Conservation (phyloP, 2,888 invertebrate species). For the Chymomyza caudatula region DNA sequence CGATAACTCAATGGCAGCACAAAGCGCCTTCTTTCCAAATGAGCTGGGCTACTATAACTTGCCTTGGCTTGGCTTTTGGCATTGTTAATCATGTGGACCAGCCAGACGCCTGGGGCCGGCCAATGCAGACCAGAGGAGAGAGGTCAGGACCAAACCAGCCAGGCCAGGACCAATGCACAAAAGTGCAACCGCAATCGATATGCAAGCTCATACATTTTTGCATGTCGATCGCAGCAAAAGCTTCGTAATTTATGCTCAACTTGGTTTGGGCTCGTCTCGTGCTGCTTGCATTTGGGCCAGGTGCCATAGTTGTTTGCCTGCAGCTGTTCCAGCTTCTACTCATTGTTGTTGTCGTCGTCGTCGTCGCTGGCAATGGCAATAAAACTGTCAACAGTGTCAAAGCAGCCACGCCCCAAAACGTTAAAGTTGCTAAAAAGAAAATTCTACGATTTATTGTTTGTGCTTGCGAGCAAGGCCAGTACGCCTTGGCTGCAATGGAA, state of each 20-base stretch:
- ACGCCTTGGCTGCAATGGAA: slow-evolving; percentile 12
- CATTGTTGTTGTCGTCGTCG: neutral
- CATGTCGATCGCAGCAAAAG: slow-evolving; percentile 38
- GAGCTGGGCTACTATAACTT: neutral
- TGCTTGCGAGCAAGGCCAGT: neutral
- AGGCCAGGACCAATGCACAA: neutral
- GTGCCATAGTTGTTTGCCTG: slow-evolving; percentile 9
- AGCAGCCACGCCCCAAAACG: slow-evolving; percentile 12
- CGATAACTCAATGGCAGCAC: neutral
- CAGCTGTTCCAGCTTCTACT: neutral
- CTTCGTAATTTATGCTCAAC: slow-evolving; percentile 30
- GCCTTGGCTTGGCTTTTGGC: neutral
- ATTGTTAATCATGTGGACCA: slow-evolving; percentile 1
- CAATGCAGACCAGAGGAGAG: neutral
- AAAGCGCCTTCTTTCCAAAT: neutral
- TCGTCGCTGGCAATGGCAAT: slow-evolving; percentile 20
- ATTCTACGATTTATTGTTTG: slow-evolving; percentile 47
- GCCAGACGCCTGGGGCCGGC: no score
- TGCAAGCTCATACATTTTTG: slow-evolving; percentile 28
- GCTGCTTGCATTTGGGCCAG: slow-evolving; percentile 15
- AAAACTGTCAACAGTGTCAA: slow-evolving; percentile 46
- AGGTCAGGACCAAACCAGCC: neutral
- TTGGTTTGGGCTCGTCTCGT: neutral
- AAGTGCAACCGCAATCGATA: slow-evolving; percentile 1
- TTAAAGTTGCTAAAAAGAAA: slow-evolving; percentile 34